A percentile compares a stretch with the other conserved stretches of the same genome.
phyloP scores from a whole-genome alignment of 1,140 invertebrate species.

The Aphaenogaster floridana region DNA sequence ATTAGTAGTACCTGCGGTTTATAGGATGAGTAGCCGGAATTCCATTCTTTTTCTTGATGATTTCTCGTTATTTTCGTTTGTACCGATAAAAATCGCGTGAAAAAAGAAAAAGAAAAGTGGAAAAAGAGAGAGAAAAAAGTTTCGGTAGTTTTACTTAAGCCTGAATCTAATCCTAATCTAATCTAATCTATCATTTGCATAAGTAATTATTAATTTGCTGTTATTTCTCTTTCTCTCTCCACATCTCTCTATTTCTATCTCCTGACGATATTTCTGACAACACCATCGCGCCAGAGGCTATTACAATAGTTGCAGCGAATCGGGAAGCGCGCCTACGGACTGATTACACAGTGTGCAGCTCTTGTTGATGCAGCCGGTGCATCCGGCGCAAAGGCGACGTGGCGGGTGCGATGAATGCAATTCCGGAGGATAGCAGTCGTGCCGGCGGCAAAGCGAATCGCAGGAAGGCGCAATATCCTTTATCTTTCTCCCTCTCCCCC shows the following conservation, averaged over 20 bases:
- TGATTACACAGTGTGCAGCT: slow-evolving; percentile 79
- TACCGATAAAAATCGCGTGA: background rate
- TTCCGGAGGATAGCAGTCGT: slow-evolving; percentile 19
- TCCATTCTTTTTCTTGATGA: background rate
- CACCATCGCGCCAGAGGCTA: background rate
- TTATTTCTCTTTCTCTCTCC: background rate
- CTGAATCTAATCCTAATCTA: background rate
- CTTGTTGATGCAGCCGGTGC: slow-evolving; percentile 38
- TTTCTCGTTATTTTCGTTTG: background rate
- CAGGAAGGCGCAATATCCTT: background rate
- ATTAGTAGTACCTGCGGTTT: too few species aligned
- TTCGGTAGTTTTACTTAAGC: background rate
- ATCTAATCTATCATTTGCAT: background rate
- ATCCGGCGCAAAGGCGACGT: slow-evolving; percentile 5
- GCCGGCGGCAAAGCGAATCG: slow-evolving; percentile 16
- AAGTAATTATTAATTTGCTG: slow-evolving; percentile 2
- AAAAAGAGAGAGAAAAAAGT: background rate
- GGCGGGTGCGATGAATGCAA: slow-evolving; percentile 14
- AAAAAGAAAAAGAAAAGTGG: background rate
- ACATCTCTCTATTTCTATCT: slow-evolving; percentile 1
- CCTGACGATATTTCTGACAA: background rate
- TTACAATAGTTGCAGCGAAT: background rate
- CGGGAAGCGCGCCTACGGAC: slow-evolving; percentile 75
- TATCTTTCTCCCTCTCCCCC: background rate
- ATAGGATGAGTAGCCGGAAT: background rate